Evolutionary conservation across 2,113 vertebrate species (phyloP), one percentile per base, ranked within the genome.

Genomic region (Talpa occidentalis): DNA sequence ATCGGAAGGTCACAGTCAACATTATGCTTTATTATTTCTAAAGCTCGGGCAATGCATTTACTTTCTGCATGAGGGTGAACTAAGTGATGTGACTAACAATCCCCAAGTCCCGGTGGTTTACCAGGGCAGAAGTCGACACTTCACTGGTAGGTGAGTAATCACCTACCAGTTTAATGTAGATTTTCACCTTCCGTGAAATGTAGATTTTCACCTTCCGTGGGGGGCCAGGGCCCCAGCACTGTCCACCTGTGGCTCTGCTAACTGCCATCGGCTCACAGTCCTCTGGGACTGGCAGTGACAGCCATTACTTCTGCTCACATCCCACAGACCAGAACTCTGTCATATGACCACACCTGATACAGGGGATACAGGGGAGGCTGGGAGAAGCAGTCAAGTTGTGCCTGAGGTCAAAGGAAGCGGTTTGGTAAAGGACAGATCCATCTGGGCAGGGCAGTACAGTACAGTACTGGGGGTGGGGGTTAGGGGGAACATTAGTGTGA

Each of bases 351-450:
- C 32, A 42, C 12, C 19, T 85, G 77, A 59, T 21, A 6, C 44
- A 73, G 22, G 17, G 12, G 77, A 59, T 21, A 6, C 44, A 73
- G 22, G 17, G 12, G 9, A 92, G 40, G 49, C 76, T 74, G 86
- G 73, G 86, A 78, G 95, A 81, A 79, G 70, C 69, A 93, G 89
- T 74, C 64, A 77, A 84, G 42, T 42, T 70, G 22, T 73, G 77
- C 0, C 42, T 19, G 24, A 78, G 17, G 47, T 67, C 24, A 96
- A 88, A 88, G 37, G 47, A 88, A 96, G 52, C 69, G 62, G 10
- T 62, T 88, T 91, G 6, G 62, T 86, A 91, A 95, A 78, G 30
- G 88, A 32, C 66, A 3, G 15, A 52, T 52, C 49, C 49, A 52
- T 16, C 49, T 52, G 15, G 49, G 49, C 49, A 52, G 49, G n/a